These are phyloP conservation scores for Sinocyclocheilus maitianheensis DNA, from an alignment of 2,113 vertebrate genomes.

Conservation along the genomic window DNA sequence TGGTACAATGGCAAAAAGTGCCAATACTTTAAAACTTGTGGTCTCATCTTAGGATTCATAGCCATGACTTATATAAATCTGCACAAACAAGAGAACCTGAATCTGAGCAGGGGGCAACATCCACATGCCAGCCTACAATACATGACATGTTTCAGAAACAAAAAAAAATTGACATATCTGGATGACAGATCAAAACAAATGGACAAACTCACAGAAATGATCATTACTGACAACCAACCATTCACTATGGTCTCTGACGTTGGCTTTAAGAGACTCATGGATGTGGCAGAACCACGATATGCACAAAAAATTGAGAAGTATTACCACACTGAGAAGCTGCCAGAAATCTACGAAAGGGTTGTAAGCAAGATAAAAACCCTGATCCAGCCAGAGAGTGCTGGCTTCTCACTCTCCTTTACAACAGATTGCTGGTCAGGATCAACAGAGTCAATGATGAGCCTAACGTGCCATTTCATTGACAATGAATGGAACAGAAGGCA, in stretches of 20 bases:
- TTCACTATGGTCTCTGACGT: background rate
- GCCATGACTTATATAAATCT: background rate
- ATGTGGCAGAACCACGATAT: slow-evolving; percentile 17
- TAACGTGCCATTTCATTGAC: background rate
- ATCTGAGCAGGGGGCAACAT: background rate
- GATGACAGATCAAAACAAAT: slow-evolving; percentile 24
- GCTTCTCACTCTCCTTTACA: background rate
- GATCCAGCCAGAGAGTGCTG: no score
- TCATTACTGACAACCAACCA: slow-evolving; percentile 29
- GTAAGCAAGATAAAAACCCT: slow-evolving; percentile 1
- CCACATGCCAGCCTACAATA: background rate
- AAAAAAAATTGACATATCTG: background rate
- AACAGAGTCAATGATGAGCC: background rate
- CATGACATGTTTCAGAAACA: background rate
- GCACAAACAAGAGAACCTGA: background rate
- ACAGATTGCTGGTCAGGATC: slow-evolving; percentile 22
- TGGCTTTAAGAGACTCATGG: background rate
- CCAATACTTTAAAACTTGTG: slow-evolving; percentile 32
- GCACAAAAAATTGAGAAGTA: slow-evolving; percentile 2
- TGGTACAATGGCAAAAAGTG: slow-evolving; percentile 3
- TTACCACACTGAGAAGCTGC: background rate
- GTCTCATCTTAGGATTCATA: background rate
- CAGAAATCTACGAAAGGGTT: background rate
- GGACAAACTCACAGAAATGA: slow-evolving; percentile 34
- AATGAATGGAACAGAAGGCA: slow-evolving; percentile 31